These are phyloP conservation scores for Gallinago jamesoni DNA, from an alignment of 2,113 vertebrate genomes.

Conservation along the genomic window DNA sequence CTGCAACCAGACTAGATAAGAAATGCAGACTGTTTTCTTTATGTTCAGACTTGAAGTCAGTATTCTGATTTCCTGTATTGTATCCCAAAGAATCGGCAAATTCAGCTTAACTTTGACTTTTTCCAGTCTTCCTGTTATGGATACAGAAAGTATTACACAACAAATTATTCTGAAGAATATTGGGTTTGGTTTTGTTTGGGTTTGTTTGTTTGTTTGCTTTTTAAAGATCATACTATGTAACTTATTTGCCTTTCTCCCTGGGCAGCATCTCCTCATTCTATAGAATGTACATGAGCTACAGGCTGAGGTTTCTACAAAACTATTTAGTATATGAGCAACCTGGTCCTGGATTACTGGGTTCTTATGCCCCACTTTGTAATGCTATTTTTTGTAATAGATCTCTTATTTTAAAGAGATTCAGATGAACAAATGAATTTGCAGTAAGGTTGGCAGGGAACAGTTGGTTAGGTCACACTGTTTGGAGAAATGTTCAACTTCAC, in stretches of 20 bases:
- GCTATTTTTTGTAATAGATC: background rate
- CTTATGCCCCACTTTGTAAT: background rate
- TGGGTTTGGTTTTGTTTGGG: no score
- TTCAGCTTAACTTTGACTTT: background rate
- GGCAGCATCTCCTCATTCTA: background rate
- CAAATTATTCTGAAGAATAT: background rate
- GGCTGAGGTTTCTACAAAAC: background rate
- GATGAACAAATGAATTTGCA: background rate
- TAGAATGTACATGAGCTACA: background rate
- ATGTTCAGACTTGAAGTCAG: background rate
- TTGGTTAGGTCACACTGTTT: background rate
- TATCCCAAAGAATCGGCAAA: background rate
- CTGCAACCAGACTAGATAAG: background rate
- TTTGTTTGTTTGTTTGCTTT: background rate
- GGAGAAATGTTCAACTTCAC: background rate
- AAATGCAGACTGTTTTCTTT: background rate
- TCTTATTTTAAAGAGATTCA: background rate
- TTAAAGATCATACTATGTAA: background rate
- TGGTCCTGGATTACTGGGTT: background rate
- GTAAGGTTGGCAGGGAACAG: background rate
- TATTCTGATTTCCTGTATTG: background rate
- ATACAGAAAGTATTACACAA: background rate
- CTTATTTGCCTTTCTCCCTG: background rate
- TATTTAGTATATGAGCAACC: background rate
- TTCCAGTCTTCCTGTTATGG: background rate